Base-by-base conservation (phyloP, 2,797 vertebrate species). In the Vireo griseus region DNA sequence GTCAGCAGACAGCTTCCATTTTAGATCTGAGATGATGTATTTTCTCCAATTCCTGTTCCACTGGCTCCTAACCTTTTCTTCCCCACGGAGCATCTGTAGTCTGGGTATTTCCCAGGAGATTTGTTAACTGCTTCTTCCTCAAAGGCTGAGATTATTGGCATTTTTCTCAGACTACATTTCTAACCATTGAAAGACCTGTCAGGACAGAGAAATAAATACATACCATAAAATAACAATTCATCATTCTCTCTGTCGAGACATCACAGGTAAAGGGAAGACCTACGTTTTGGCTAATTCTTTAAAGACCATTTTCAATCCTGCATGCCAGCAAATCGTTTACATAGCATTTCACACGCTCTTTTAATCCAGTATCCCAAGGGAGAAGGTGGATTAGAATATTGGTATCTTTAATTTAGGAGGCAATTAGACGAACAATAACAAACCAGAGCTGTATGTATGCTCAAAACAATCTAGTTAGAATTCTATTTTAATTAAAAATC, bases 401-500 rank as follows among this genome's bases (percentile, higher is more conserved):
- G 61, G 18, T 68, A 69, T 45, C 47, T 71, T 86, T 85, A 74
- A 85, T 77, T 84, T 44, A 72, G 62, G 42, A 94, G 42, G 55
- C 63, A 92, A 61, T 94, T 82, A 92, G 63, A 76, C 39, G 61
- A 81, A 39, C 39, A 72, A 48, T 31, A 90, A 85, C 55, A 93
- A 73, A 67, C 39, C 22, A 83, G 44, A 87, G 52, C 6, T 54
- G n/a, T 68, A 77, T 7, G 15, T 16, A 26, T 35, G 28, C 57
- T 87, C 73, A 80, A 71, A 92, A 90, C 44, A 85, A 92, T 39
- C 75, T 40, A 44, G 21, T 88, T 83, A 83, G 31, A 69, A 75
- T 51, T 80, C 42, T 65, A 71, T 39, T 87, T 74, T 94, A 92
- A 94, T 91, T 91, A 80, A 91, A 92, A 89, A 83, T 33, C 65